These are phyloP conservation scores for Tenthredo livida DNA, from an alignment of 2,888 invertebrate genomes.

Conservation along the genomic window DNA sequence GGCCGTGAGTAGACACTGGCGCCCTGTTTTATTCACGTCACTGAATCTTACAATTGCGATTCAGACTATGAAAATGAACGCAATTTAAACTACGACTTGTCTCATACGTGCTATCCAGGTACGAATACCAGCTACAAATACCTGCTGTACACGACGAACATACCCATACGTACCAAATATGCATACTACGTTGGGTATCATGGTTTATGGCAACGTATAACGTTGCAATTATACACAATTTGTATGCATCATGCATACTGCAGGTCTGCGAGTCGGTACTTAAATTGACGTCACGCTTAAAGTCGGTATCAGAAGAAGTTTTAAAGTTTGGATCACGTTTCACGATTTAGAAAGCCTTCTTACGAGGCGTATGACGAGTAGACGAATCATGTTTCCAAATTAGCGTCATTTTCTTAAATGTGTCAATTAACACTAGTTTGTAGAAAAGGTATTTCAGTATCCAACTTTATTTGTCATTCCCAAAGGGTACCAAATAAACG, in stretches of 20 bases:
- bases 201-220: background rate
- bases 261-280: background rate
- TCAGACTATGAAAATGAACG: background rate
- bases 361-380: background rate
- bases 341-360: background rate
- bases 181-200: background rate
- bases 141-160: background rate
- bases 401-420: background rate
- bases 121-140: background rate
- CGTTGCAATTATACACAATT: constrained; percentile 6
- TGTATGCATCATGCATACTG: constrained; percentile 17
- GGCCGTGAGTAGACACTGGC: constrained; percentile 64
- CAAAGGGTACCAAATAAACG: background rate
- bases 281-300: constrained; percentile 4
- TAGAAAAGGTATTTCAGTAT: background rate
- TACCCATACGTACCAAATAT: background rate
- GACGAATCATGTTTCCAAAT: background rate
- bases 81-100: background rate
- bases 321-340: background rate
- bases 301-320: background rate
- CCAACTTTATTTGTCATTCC: background rate
- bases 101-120: background rate
- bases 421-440: background rate
- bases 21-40: constrained; percentile 28
- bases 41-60: background rate